phyloP scores from a whole-genome alignment of 2,888 invertebrate genomes.

The Eumacrocentrus americanus region DNA sequence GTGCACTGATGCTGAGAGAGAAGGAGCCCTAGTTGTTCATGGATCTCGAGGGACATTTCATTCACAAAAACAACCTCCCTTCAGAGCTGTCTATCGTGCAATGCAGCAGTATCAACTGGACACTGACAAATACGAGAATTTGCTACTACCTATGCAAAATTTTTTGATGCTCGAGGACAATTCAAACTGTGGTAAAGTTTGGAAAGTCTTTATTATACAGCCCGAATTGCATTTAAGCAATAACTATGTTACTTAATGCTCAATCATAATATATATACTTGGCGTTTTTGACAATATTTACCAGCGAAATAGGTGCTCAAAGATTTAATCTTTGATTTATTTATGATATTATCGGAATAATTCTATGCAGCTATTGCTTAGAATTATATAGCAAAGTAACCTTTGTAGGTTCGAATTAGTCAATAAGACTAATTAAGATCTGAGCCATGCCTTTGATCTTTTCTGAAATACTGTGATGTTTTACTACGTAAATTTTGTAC shows the following conservation, averaged over 20 bases:
- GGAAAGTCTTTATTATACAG: conserved; percentile 63
- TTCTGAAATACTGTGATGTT: background rate
- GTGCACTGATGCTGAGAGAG: conserved; percentile 73
- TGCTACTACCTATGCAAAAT: conserved; percentile 67
- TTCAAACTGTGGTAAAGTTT: conserved; percentile 72
- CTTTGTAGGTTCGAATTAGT: too few relatives aligned
- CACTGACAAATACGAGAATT: conserved; percentile 68
- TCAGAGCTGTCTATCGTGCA: conserved; percentile 73
- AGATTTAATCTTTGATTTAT: background rate
- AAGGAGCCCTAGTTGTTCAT: conserved; percentile 85
- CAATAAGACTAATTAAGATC: background rate
- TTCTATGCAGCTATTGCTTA: too few relatives aligned
- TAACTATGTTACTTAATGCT: conserved; percentile 23
- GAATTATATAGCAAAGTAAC: too few relatives aligned
- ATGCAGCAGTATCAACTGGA: conserved; percentile 73
- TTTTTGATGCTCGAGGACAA: conserved; percentile 64
- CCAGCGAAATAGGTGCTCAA: background rate
- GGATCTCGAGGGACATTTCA: conserved; percentile 89
- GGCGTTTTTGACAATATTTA: background rate
- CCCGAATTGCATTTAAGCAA: conserved; percentile 51
- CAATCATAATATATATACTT: background rate
- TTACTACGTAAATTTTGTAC: conserved; percentile 5
- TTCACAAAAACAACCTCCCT: conserved; percentile 83
- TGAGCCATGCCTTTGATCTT: background rate
- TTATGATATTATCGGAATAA: background rate